phyloP scores from a whole-genome alignment of 2,888 invertebrate species.

The Watsonalla cultraria region DNA sequence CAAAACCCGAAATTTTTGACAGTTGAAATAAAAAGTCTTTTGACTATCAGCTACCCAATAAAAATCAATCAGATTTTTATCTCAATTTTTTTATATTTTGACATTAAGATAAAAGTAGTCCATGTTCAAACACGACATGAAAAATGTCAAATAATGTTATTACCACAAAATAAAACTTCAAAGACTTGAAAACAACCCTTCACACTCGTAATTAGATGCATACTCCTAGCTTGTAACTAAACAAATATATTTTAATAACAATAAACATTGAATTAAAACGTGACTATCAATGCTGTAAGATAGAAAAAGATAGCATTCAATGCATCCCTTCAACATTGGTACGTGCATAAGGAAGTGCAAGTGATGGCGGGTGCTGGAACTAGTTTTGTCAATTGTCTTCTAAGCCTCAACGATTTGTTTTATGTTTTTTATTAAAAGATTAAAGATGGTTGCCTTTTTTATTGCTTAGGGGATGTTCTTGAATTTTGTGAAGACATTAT shows the following conservation, averaged over 20 bases:
- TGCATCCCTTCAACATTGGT: neutral
- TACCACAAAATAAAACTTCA: neutral
- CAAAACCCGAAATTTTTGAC: no score
- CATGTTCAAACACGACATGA: no score
- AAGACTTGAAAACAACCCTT: slow-evolving; percentile 20
- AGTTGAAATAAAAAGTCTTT: no score
- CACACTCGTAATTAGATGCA: slow-evolving; percentile 50
- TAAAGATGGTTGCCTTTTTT: slow-evolving; percentile 13
- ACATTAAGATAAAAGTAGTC: no score
- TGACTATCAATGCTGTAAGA: slow-evolving; percentile 17
- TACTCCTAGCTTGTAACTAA: slow-evolving; percentile 44
- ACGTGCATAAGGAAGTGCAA: slow-evolving; percentile 18
- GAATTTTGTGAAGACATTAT: slow-evolving; percentile 9
- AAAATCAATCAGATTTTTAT: no score
- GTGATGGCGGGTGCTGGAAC: slow-evolving; percentile 12
- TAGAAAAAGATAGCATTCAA: neutral
- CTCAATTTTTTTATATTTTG: no score
- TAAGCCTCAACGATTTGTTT: slow-evolving; percentile 33
- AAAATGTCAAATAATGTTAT: neutral
- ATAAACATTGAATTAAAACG: slow-evolving; percentile 51
- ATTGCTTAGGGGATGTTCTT: slow-evolving; percentile 8
- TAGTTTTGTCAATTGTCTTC: slow-evolving; percentile 23
- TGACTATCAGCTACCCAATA: no score
- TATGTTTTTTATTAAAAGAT: slow-evolving; percentile 16
- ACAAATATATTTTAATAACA: slow-evolving; percentile 64